Percentiles rank a stretch among this genome's conserved stretches.
These are phyloP conservation scores for Actinia tenebrosa DNA, from an alignment of 64 coral and sea anemone species.

Conservation along the genomic window DNA sequence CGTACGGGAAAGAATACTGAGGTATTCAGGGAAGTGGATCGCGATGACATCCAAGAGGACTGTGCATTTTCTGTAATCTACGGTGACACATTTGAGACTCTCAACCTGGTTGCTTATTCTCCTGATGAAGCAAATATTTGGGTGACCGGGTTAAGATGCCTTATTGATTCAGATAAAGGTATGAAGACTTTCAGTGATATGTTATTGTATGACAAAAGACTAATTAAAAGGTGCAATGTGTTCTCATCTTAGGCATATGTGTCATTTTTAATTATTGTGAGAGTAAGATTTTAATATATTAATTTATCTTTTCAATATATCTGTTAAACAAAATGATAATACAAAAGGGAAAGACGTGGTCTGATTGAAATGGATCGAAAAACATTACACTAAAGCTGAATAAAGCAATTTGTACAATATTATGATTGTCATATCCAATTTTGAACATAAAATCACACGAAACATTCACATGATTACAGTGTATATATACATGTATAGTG, in stretches of 20 bases:
- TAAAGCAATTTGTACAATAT: too few species aligned
- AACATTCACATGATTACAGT: too few species aligned
- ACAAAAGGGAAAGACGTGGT: too few species aligned
- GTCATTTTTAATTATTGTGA: not conserved
- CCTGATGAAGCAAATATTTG: constrained; percentile 99
- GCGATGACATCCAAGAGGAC: constrained; percentile 92
- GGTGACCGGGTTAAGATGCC: constrained; percentile 89
- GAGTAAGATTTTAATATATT: not conserved
- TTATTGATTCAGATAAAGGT: constrained; percentile 97
- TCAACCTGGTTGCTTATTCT: constrained; percentile 90
- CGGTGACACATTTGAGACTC: constrained; percentile 74
- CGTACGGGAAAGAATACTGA: constrained; percentile 89
- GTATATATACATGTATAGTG: too few species aligned
- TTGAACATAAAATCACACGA: too few species aligned
- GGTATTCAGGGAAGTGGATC: constrained; percentile 87
- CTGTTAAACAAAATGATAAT: too few species aligned
- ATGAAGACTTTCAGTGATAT: not conserved
- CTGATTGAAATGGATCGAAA: too few species aligned
- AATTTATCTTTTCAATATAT: not conserved
- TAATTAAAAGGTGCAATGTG: too few species aligned
- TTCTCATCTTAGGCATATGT: too few species aligned
- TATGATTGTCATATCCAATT: too few species aligned
- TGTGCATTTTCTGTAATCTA: constrained; percentile 96
- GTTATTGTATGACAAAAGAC: not conserved
- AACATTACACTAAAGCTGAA: too few species aligned